These are phyloP conservation scores for Tricholauxania praeusta DNA, from an alignment of 2,888 invertebrate genomes.

Conservation along the genomic window DNA sequence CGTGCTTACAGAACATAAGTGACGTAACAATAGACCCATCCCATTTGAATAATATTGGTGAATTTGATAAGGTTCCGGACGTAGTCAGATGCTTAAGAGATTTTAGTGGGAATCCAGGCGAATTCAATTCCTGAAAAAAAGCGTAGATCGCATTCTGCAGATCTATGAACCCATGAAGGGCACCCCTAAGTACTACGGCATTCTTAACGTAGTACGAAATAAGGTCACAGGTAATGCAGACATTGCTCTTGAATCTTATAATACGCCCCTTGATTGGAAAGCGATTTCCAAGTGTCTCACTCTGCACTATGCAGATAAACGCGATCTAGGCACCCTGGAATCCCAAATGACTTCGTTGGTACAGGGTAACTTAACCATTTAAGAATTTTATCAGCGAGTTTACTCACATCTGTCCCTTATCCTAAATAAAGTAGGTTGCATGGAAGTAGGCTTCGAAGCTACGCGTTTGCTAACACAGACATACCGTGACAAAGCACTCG, in stretches of 20 bases:
- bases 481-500: constrained; percentile 36
- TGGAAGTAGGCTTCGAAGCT: constrained; percentile 27
- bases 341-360: constrained; percentile 40
- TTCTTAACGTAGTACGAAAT: constrained; percentile 31
- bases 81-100: no score
- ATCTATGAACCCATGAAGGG: constrained; percentile 34
- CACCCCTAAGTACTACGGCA: constrained; percentile 34
- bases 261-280: constrained; percentile 36
- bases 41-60: no score
- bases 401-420: constrained; percentile 47
- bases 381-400: constrained; percentile 46
- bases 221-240: constrained; percentile 38
- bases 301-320: constrained; percentile 36
- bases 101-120: no score
- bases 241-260: constrained; percentile 33
- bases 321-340: constrained; percentile 29
- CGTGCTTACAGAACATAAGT: no score
- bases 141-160: constrained; percentile 32
- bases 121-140: constrained; percentile 36
- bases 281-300: constrained; percentile 31
- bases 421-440: constrained; percentile 45
- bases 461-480: constrained; percentile 36
- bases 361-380: constrained; percentile 39
- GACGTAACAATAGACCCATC: no score
- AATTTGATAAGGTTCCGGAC: no score